phyloP scores from a whole-genome alignment of 53 echinoderm and acorn worm genomes.

The Stichopus horrens region DNA sequence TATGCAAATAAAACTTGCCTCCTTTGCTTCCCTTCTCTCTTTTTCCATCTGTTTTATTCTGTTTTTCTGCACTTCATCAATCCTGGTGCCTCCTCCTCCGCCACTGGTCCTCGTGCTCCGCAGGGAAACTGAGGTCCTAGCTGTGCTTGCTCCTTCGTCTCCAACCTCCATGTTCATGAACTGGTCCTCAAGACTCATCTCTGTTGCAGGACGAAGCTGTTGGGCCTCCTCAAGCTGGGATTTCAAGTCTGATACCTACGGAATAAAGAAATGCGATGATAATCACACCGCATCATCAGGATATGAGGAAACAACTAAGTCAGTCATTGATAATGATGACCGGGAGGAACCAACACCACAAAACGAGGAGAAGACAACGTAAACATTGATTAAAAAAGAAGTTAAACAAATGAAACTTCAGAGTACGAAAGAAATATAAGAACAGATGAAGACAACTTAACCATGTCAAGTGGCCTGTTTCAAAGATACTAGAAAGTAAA shows the following conservation, averaged over 20 bases:
- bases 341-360: background rate
- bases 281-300: background rate
- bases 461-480: too few relatives aligned
- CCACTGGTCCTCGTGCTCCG: slow-evolving; percentile 56
- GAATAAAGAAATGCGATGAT: background rate
- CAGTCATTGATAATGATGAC: background rate
- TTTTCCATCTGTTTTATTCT: slow-evolving; percentile 83
- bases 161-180: slow-evolving; percentile 94
- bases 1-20: slow-evolving; percentile 49
- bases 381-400: too few relatives aligned
- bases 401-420: too few relatives aligned
- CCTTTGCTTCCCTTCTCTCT: slow-evolving; percentile 77
- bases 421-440: too few relatives aligned
- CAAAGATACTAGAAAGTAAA: too few relatives aligned
- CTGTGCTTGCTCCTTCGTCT: slow-evolving; percentile 43
- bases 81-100: slow-evolving; percentile 29
- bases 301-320: too few relatives aligned
- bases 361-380: too few relatives aligned
- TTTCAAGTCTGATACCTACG: slow-evolving; percentile 77
- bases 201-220: slow-evolving; percentile 65
- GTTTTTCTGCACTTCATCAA: slow-evolving; percentile 77
- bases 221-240: slow-evolving; percentile 66
- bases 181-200: slow-evolving; percentile 94
- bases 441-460: too few relatives aligned
- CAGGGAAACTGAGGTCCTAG: slow-evolving; percentile 29